phyloP scores from a whole-genome alignment of 2,797 vertebrate genomes.

The Peromyscus melanophrys region DNA sequence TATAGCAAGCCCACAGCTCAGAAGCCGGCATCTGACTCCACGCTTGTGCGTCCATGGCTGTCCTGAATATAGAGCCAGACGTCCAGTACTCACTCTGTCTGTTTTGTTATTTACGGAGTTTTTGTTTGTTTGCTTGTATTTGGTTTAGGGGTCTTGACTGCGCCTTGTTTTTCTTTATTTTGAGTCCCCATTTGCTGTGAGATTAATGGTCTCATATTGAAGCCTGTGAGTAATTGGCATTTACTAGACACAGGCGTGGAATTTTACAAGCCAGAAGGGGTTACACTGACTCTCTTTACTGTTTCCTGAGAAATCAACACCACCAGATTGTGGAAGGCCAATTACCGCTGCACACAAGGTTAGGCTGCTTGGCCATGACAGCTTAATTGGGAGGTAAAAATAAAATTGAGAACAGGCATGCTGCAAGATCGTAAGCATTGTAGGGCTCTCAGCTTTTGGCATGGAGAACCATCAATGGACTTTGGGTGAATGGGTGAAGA shows the following conservation, averaged over 20 bases:
- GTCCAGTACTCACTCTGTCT: background rate
- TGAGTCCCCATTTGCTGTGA: background rate
- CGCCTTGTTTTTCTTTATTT: background rate
- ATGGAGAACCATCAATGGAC: background rate
- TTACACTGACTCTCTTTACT: slow-evolving; percentile 4
- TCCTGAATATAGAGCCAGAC: background rate
- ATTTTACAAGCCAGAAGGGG: background rate
- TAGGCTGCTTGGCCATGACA: background rate
- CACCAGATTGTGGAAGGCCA: background rate
- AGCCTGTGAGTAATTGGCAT: background rate
- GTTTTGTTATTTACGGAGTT: background rate
- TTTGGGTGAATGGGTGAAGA: background rate
- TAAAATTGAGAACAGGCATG: background rate
- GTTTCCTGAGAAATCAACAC: background rate
- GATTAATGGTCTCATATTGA: background rate
- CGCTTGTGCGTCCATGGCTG: background rate
- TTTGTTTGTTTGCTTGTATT: background rate
- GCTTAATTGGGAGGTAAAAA: background rate
- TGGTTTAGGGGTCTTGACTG: background rate
- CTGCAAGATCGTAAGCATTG: background rate
- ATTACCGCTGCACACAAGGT: background rate
- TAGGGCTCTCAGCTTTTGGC: background rate
- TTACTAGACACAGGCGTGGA: background rate
- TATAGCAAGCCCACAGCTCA: rapidly evolving
- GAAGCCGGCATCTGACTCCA: background rate